These are phyloP conservation scores for Galerucella pusilla DNA, from an alignment of 2,888 invertebrate species.

Conservation along the genomic window DNA sequence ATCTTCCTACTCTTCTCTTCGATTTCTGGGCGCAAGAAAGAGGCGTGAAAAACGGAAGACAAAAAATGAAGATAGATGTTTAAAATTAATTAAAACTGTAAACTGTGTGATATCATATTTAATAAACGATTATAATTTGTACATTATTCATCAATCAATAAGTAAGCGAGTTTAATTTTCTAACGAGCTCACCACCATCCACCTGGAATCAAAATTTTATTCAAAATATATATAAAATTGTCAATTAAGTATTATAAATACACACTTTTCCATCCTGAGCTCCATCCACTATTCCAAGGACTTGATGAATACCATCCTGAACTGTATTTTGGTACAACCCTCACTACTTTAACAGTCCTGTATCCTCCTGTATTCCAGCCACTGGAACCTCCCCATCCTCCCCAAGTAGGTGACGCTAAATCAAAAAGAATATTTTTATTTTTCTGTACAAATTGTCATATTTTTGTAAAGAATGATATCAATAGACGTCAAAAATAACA, in stretches of 20 bases:
- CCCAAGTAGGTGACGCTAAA: background rate
- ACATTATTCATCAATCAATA: background rate
- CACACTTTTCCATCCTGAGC: conserved; percentile 20
- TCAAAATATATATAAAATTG: background rate
- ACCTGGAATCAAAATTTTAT: conserved; percentile 20
- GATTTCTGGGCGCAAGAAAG: too few relatives aligned
- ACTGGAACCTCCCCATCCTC: conserved; percentile 23
- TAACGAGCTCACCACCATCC: conserved; percentile 22
- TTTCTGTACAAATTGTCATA: too few relatives aligned
- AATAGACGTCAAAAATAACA: too few relatives aligned
- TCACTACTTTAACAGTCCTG: conserved; percentile 12
- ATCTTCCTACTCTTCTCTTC: too few relatives aligned
- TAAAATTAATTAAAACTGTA: background rate
- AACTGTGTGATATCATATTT: background rate
- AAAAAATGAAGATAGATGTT: too few relatives aligned
- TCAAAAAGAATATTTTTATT: too few relatives aligned
- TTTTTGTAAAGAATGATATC: too few relatives aligned
- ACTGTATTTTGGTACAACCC: conserved; percentile 25
- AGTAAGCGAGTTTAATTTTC: background rate
- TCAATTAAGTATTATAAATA: background rate
- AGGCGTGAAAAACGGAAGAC: too few relatives aligned
- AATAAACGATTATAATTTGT: background rate
- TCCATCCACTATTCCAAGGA: conserved; percentile 26
- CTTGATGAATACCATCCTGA: conserved; percentile 11
- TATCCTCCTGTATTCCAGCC: conserved; percentile 19